Evolutionary conservation across 1,140 invertebrate species (phyloP).

Genomic region (Aleiodes sp.): DNA sequence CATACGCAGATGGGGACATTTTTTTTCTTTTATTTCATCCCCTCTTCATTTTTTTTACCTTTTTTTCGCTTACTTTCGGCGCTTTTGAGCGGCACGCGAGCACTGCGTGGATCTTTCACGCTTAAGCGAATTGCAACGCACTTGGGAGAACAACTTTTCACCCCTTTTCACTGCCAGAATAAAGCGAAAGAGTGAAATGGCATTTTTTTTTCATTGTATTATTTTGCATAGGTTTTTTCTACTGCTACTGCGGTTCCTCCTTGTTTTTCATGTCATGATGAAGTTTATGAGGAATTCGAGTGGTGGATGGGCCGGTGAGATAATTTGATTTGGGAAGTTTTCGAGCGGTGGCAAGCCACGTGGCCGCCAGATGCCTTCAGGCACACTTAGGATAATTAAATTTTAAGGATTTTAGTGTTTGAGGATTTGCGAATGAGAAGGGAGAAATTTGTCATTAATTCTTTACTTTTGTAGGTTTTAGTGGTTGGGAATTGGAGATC

Average conservation of each 20-base stretch:
- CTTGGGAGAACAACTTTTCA: background rate
- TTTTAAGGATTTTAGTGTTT: background rate
- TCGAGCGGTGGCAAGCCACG: background rate
- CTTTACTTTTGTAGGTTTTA: no score
- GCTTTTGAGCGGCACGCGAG: background rate
- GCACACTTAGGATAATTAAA: constrained; percentile 10
- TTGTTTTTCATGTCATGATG: background rate
- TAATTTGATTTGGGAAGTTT: constrained; percentile 2
- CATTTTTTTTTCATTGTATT: background rate
- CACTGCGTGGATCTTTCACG: background rate
- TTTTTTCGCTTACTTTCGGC: constrained; percentile 3
- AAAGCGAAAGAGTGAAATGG: background rate
- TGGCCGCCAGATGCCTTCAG: background rate
- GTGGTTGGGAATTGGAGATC: no score
- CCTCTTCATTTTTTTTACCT: background rate
- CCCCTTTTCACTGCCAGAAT: background rate
- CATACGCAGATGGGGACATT: background rate
- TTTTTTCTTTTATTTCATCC: background rate
- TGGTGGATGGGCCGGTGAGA: no score
- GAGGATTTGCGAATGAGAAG: background rate
- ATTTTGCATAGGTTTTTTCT: background rate
- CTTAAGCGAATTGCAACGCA: constrained; percentile 11
- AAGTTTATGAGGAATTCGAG: background rate
- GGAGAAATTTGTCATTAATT: no score
- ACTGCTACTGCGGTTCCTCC: background rate